Evolutionary conservation across 2,113 vertebrate species (phyloP), one percentile per base, ranked within the genome.

Genomic region (Osmerus mordax): DNA sequence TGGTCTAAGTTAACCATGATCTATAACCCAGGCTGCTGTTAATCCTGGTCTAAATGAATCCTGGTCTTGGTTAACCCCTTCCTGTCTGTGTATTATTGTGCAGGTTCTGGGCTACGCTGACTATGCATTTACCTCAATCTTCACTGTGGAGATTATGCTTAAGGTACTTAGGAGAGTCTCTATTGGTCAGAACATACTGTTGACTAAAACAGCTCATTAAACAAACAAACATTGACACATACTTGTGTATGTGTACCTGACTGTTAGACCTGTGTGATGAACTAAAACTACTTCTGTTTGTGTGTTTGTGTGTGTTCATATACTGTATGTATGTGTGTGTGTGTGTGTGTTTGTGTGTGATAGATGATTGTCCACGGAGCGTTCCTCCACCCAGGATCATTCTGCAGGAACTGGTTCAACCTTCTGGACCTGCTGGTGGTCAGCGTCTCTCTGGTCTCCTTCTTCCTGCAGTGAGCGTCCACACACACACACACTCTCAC

Each of bases 341-440:
- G 63, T 56, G 53, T 67, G 12, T n/a, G 63, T 56, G 53, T 67
- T 11, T n/a, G 15, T 58, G 60, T 75, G 16, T 71, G 58, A 4
- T 80, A 98, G 96, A 95, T 98, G 96, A 94, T 89, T 0, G 95
- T 95, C 1, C 96, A 95, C 0, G 96, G 95, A 3, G 96, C 95
- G 1, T 96, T 97, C 85, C 90, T 98, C 70, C 96, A 97, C 78
- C 91, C 87, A 58, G 96, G 96, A 53, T 96, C 96, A 2, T 98
- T 98, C 90, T 97, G 96, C 85, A 92, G 96, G 9, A 98, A 96
- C 84, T 96, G 95, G 92, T 98, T 98, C 77, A 98, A 97, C 82
- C 81, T 97, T 32, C 62, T 98, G 78, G 96, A 97, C 76, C 92
- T 97, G 58, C 89, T 97, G 83, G 96, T 97, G 0, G 95, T 96